Percentiles rank a stretch among this genome's conserved stretches.
phyloP scores from a whole-genome alignment of 2,113 vertebrate genomes.

The Sapayoa aenigma region DNA sequence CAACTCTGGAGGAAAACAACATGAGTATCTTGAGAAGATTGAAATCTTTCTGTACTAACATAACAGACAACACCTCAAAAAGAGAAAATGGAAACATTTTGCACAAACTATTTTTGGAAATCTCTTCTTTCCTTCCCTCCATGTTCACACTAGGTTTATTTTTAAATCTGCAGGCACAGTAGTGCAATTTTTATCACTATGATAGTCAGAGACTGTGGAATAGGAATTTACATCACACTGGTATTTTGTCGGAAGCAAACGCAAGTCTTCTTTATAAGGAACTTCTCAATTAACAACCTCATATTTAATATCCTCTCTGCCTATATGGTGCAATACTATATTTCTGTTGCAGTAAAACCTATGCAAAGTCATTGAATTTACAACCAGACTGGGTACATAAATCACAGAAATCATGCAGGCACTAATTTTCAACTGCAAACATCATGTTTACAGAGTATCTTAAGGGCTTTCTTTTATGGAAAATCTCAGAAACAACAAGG shows the following conservation, averaged over 20 bases:
- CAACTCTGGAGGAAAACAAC: not conserved
- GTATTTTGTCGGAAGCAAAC: not conserved
- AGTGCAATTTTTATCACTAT: slow-evolving; percentile 14
- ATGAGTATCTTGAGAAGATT: not conserved
- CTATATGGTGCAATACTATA: too few relatives aligned
- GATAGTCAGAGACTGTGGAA: slow-evolving; percentile 19
- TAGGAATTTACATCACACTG: not conserved
- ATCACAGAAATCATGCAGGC: not conserved
- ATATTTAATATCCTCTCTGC: not conserved
- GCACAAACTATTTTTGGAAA: slow-evolving; percentile 29
- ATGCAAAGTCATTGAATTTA: not conserved
- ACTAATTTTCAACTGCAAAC: not conserved
- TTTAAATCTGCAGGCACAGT: slow-evolving; percentile 38
- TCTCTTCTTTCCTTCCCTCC: not conserved
- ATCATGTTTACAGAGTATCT: not conserved
- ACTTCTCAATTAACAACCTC: not conserved
- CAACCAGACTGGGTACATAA: not conserved
- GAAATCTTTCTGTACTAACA: not conserved
- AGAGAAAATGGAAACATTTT: slow-evolving; percentile 36
- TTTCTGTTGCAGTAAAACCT: not conserved
- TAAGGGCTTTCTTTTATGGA: not conserved
- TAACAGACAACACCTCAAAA: not conserved
- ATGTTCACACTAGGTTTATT: slow-evolving; percentile 31
- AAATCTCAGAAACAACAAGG: not conserved
- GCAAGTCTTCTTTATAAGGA: not conserved